Evolutionary conservation across 2,888 invertebrate genomes (phyloP), one percentile per base, ranked within the genome.

Genomic region (Acanthopleura granulata): DNA sequence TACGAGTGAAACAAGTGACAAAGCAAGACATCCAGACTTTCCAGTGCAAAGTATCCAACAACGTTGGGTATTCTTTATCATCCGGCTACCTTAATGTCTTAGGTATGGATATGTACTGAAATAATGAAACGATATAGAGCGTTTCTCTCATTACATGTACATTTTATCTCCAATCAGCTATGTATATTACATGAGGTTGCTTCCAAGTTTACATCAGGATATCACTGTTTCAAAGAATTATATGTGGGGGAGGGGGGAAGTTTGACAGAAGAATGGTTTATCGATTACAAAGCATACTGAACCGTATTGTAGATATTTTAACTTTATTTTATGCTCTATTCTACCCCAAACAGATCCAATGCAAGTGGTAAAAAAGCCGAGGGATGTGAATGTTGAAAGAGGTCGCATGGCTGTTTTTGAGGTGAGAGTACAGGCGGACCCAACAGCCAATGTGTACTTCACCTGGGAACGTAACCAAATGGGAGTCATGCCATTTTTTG

Each of bases 381-480:
- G 12, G 25, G 22, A 22, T 62, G 12, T 62, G 22, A 12, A n/a
- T 22, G 25, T 62, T 12, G 25, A 15, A 12, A 14, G 25, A 22
- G 62, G 62, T 12, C 14, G 25, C 22, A 15, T 22, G 12, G 62
- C 62, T 22, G 62, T 62, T 18, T 62, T 62, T 62, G 62, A 62
- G 25, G 62, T 62, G 12, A 22, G 22, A 22, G 62, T 62, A 12
- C 62, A 62, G 62, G 62, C 62, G n/a, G 62, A 62, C 62, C 62
- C 62, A 22, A n/a, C 62, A 12, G 62, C 62, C 62, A 22, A 62
- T 12, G 25, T 62, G 12, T 15, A 62, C 12, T 62, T 62, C 25
- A 62, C 62, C 62, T 62, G 62, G 62, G 12, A 62, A n/a, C 62
- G 62, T 15, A 62, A 62, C 62, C 62, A 62, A 62, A 62, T 62